Evolutionary conservation across 2,888 invertebrate genomes (phyloP).

Genomic region (Neuroscelio doddi): DNA sequence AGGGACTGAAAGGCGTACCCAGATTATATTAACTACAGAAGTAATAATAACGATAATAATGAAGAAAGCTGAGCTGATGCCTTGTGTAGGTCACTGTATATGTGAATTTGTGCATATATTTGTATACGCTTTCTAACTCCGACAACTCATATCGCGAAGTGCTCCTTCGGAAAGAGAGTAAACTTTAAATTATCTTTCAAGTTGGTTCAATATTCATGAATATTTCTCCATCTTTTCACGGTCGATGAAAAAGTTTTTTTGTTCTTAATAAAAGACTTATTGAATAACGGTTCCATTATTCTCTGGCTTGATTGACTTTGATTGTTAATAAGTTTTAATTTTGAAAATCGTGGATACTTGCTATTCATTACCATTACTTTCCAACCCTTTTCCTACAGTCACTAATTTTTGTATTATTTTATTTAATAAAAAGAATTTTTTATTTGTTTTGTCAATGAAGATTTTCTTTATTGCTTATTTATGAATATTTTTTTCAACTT

Average conservation of each 20-base stretch:
- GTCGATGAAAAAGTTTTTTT: not conserved
- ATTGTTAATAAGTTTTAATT: not conserved
- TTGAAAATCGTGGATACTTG: too few relatives aligned
- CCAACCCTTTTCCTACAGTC: too few relatives aligned
- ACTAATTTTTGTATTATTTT: too few relatives aligned
- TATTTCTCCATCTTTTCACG: not conserved
- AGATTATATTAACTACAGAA: not conserved
- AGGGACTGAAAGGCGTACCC: not conserved
- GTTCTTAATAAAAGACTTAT: not conserved
- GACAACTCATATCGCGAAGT: not conserved
- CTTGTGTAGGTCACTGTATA: not conserved
- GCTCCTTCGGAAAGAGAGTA: not conserved
- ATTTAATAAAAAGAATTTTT: too few relatives aligned
- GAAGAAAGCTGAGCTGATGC: not conserved
- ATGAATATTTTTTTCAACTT: too few relatives aligned
- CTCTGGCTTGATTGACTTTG: not conserved
- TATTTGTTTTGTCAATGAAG: too few relatives aligned
- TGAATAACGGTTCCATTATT: not conserved
- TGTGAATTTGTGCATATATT: not conserved
- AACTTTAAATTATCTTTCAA: constrained; percentile 4
- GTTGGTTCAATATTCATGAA: not conserved
- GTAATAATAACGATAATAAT: not conserved
- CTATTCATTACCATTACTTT: too few relatives aligned
- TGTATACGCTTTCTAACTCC: not conserved
- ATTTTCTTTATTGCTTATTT: too few relatives aligned